Percentiles rank a stretch among this genome's conserved stretches.
phyloP scores from a whole-genome alignment of 1,140 invertebrate species.

The Polypedilum vanderplanki region DNA sequence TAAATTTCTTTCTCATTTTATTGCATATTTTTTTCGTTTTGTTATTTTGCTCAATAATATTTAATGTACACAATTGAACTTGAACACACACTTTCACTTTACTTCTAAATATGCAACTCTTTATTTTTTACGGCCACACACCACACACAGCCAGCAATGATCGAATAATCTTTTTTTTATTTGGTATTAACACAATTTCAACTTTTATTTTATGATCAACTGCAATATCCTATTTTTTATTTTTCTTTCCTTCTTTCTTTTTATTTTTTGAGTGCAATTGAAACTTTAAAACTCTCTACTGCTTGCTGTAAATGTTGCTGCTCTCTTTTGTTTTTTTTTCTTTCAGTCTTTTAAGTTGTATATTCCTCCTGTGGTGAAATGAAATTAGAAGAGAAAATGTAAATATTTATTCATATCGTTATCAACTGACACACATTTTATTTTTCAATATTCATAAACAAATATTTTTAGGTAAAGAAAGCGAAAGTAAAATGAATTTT shows the following conservation, averaged over 20 bases:
- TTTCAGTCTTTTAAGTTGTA: not conserved
- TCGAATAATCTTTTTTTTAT: not conserved
- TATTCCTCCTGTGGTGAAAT: too few relatives aligned
- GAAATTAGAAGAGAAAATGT: too few relatives aligned
- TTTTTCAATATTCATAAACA: too few relatives aligned
- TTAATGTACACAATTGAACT: slow-evolving; percentile 11
- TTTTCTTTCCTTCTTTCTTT: too few relatives aligned
- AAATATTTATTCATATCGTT: too few relatives aligned
- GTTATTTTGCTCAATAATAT: not conserved
- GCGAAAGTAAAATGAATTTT: too few relatives aligned
- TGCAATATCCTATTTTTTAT: too few relatives aligned
- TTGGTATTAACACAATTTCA: slow-evolving; percentile 8
- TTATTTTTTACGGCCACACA: not conserved
- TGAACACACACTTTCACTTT: not conserved
- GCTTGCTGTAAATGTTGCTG: not conserved
- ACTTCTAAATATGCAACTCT: not conserved
- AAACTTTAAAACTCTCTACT: not conserved
- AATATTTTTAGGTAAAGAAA: too few relatives aligned
- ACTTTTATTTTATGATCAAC: not conserved
- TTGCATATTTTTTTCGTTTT: not conserved
- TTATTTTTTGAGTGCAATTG: too few relatives aligned
- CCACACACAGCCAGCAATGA: too few relatives aligned
- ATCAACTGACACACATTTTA: too few relatives aligned
- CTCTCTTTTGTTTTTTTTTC: not conserved
- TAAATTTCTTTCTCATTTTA: not conserved